A percentile compares a stretch with the other conserved stretches of the same genome.
These are phyloP conservation scores for Lagorchestes hirsutus DNA, from an alignment of 2,797 vertebrate genomes.

Conservation along the genomic window DNA sequence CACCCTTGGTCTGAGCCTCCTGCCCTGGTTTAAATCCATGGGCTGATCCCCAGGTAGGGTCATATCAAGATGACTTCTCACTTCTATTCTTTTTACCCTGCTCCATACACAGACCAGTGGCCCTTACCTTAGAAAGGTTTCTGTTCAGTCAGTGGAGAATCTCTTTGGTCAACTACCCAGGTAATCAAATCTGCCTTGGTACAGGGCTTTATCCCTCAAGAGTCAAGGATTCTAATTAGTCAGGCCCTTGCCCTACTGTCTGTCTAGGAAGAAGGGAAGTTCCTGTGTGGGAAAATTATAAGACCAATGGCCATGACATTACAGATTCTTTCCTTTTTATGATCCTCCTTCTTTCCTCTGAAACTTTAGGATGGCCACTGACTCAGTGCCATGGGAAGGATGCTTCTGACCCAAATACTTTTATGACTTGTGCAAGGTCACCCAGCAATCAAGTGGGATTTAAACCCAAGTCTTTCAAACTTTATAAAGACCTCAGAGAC, in stretches of 20 bases:
- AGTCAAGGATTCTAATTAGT: neutral
- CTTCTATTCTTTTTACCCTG: too few species aligned
- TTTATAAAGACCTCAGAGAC: neutral
- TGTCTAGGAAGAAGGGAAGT: neutral
- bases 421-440: neutral
- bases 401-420: neutral
- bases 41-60: too few species aligned
- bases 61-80: too few species aligned
- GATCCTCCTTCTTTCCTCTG: neutral
- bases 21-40: too few species aligned
- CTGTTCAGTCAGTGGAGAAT: neutral
- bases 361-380: neutral
- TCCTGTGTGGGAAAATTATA: rapidly evolving
- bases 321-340: neutral
- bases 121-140: neutral
- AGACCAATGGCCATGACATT: neutral
- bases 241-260: neutral
- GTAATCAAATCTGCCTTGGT: neutral
- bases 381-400: neutral
- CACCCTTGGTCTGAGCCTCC: too few species aligned
- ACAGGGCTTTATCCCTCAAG: neutral
- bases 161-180: neutral
- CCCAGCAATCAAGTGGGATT: neutral
- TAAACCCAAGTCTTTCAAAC: neutral
- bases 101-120: neutral